phyloP scores from a whole-genome alignment of 92 coral and sea anemone genomes.

The Zoanthus sociatus region DNA sequence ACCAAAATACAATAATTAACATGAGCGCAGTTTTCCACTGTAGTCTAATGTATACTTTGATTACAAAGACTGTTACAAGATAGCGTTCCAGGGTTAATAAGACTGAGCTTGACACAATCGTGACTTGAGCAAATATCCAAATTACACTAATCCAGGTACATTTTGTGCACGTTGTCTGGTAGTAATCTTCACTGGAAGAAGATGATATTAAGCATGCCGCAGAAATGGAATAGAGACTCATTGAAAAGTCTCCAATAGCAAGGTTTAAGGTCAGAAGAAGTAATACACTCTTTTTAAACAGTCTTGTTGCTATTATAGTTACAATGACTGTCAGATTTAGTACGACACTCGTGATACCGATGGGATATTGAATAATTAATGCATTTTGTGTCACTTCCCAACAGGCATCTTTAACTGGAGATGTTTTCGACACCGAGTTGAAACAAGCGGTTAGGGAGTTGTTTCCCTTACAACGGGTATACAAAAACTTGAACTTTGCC shows the following conservation, averaged over 20 bases:
- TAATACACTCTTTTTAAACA: not conserved
- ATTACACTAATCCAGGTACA: not conserved
- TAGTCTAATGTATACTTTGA: not conserved
- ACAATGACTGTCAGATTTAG: conserved; percentile 4
- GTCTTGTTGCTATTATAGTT: not conserved
- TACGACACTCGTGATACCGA: conserved; percentile 3
- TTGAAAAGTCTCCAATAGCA: conserved; percentile 13
- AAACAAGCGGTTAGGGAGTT: not conserved
- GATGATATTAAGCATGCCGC: not conserved
- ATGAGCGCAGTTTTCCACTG: not conserved
- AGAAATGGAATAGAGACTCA: conserved; percentile 23
- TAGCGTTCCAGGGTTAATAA: conserved; percentile 27
- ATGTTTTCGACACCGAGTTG: not conserved
- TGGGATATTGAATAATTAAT: not conserved
- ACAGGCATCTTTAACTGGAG: not conserved
- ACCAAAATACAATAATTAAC: not conserved
- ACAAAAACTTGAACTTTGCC: not conserved
- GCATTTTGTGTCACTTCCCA: conserved; percentile 14
- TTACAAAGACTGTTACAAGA: not conserved
- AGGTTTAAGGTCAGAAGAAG: conserved; percentile 2
- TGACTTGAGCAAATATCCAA: conserved; percentile 11
- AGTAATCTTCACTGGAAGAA: not conserved
- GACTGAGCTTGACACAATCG: conserved; percentile 9
- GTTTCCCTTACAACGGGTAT: not conserved
- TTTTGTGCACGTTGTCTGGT: conserved; percentile 1